Evolutionary conservation across 2,113 vertebrate genomes (phyloP).

Genomic region (Stomatorhinus ivindoensis): DNA sequence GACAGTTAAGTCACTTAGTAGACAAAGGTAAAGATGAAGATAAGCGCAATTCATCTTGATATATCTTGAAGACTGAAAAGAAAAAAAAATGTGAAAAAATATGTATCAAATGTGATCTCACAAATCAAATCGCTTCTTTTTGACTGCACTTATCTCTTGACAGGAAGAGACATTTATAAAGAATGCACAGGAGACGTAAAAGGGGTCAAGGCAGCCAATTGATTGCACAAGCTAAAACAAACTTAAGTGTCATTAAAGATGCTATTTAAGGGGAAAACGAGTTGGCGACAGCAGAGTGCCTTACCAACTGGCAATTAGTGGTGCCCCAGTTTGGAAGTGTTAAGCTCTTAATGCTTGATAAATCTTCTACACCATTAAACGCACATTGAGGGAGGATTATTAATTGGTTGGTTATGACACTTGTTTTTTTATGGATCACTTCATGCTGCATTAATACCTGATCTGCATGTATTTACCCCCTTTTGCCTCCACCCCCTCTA

Average conservation of each 20-base stretch:
- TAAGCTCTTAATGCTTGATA: slow-evolving; percentile 59
- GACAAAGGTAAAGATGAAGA: neutral
- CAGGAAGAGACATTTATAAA: neutral
- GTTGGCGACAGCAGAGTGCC: slow-evolving; percentile 19
- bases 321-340: slow-evolving; percentile 41
- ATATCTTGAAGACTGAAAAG: neutral
- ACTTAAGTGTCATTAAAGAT: slow-evolving; percentile 18
- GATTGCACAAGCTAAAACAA: slow-evolving; percentile 7
- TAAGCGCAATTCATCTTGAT: neutral
- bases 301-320: slow-evolving; percentile 47
- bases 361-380: slow-evolving; percentile 62
- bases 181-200: neutral
- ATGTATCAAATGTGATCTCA: neutral
- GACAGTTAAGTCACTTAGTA: neutral
- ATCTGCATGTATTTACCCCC: slow-evolving; percentile 23
- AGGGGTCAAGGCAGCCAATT: neutral
- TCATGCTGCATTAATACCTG: slow-evolving; percentile 47
- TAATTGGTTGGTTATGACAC: slow-evolving; percentile 60
- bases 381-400: slow-evolving; percentile 37
- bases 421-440: slow-evolving; percentile 44
- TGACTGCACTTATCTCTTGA: neutral
- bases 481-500: neutral
- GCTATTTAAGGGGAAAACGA: slow-evolving; percentile 23
- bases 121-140: neutral
- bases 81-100: neutral